phyloP scores from a whole-genome alignment of 2,888 invertebrate species.

The Amaurobius ferox region DNA sequence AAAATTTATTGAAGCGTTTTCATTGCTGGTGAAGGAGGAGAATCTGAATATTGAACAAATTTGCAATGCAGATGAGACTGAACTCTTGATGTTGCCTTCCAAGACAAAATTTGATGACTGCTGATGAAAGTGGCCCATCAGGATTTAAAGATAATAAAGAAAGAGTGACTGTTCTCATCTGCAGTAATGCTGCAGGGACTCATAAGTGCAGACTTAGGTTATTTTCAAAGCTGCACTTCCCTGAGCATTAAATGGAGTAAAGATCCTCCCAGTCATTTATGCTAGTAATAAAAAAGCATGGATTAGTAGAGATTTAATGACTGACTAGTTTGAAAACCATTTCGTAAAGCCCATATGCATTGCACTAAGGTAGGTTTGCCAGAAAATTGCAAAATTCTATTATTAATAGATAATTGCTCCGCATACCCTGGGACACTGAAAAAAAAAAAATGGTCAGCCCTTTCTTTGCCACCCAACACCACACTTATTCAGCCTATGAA shows the following conservation, averaged over 20 bases:
- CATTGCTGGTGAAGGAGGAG: neutral
- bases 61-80: neutral
- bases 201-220: neutral
- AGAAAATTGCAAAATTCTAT: no score
- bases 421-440: neutral
- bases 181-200: no score
- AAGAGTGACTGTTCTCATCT: no score
- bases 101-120: neutral
- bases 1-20: neutral
- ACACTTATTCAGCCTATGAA: neutral
- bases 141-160: no score
- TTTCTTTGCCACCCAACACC: neutral
- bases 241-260: no score
- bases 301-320: neutral
- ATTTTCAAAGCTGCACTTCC: neutral
- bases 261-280: no score
- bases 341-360: neutral
- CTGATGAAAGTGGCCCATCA: conserved; percentile 3
- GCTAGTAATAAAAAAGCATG: no score
- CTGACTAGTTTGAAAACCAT: neutral
- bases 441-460: neutral
- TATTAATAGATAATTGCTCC: neutral
- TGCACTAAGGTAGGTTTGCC: no score
- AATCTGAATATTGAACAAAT: neutral
- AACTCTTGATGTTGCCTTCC: neutral